phyloP scores from a whole-genome alignment of 2,888 invertebrate genomes.

The Macaria notata region DNA sequence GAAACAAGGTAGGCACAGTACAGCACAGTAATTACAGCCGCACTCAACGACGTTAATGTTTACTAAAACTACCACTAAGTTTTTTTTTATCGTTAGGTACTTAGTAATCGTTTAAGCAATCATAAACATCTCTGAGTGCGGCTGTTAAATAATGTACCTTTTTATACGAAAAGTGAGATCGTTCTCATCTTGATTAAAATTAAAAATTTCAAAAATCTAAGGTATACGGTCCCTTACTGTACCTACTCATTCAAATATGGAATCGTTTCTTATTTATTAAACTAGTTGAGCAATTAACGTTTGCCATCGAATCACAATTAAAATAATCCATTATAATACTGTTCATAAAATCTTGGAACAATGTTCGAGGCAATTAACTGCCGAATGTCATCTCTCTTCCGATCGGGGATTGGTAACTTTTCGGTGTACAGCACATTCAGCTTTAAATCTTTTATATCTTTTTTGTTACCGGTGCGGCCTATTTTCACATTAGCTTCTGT shows the following conservation, averaged over 20 bases:
- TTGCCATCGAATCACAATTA: too few relatives aligned
- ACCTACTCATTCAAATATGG: too few relatives aligned
- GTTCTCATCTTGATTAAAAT: constrained; percentile 8
- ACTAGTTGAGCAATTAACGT: too few relatives aligned
- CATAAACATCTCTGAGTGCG: constrained; percentile 3
- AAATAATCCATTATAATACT: too few relatives aligned
- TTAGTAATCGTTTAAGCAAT: too few relatives aligned
- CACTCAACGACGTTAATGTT: constrained; percentile 9
- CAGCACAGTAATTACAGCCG: constrained; percentile 15
- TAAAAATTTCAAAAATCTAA: background rate
- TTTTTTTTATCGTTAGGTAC: constrained; percentile 8
- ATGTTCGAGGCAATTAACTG: too few relatives aligned
- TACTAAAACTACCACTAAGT: constrained; percentile 11
- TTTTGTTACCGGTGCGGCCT: constrained; percentile 6
- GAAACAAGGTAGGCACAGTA: constrained; percentile 16
- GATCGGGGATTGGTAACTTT: background rate
- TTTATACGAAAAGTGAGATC: constrained; percentile 10
- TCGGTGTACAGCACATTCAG: constrained; percentile 3
- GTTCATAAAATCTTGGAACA: too few relatives aligned
- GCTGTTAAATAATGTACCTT: constrained; percentile 10
- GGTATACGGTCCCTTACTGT: too few relatives aligned
- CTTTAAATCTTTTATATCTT: background rate
- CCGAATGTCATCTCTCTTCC: too few relatives aligned
- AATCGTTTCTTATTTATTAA: too few relatives aligned
- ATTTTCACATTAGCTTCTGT: too few relatives aligned